These are phyloP conservation scores for Sceliomorpha sp. DNA, from an alignment of 2,888 invertebrate genomes.

Conservation along the genomic window DNA sequence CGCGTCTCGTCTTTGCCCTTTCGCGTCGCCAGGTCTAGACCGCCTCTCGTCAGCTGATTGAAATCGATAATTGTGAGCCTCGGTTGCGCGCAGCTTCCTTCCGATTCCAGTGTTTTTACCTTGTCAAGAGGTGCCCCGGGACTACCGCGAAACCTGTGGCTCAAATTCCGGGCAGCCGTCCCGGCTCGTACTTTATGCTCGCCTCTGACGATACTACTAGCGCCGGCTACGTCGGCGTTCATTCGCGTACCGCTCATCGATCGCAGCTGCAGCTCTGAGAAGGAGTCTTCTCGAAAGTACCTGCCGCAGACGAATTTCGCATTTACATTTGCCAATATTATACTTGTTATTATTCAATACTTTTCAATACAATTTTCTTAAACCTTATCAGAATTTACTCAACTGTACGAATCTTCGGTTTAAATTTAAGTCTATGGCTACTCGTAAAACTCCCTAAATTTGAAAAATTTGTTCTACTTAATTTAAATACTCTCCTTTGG, in stretches of 20 bases:
- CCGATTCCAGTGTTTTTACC: conserved; percentile 59
- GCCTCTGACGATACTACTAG: conserved; percentile 54
- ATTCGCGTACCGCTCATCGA: conserved; percentile 75
- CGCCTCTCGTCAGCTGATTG: conserved; percentile 85
- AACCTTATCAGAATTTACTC: too few relatives aligned
- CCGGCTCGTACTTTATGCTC: conserved; percentile 47
- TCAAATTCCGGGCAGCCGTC: conserved; percentile 67
- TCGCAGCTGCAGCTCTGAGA: conserved; percentile 68
- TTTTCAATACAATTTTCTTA: too few relatives aligned
- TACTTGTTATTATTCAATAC: neutral
- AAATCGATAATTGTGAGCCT: conserved; percentile 87
- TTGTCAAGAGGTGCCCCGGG: conserved; percentile 67
- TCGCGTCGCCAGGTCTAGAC: conserved; percentile 81
- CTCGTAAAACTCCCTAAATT: too few relatives aligned
- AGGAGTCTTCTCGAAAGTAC: conserved; percentile 70
- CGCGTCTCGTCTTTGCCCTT: conserved; percentile 29
- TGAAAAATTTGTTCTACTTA: too few relatives aligned
- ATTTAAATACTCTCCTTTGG: too few relatives aligned
- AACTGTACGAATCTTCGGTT: too few relatives aligned
- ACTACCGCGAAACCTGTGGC: conserved; percentile 75
- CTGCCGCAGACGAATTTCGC: too few relatives aligned
- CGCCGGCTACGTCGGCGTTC: conserved; percentile 62
- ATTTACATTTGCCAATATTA: too few relatives aligned
- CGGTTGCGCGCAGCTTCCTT: conserved; percentile 80
- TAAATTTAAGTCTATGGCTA: too few relatives aligned